Evolutionary conservation across 2,888 invertebrate genomes (phyloP).

Genomic region (Elegia similella): DNA sequence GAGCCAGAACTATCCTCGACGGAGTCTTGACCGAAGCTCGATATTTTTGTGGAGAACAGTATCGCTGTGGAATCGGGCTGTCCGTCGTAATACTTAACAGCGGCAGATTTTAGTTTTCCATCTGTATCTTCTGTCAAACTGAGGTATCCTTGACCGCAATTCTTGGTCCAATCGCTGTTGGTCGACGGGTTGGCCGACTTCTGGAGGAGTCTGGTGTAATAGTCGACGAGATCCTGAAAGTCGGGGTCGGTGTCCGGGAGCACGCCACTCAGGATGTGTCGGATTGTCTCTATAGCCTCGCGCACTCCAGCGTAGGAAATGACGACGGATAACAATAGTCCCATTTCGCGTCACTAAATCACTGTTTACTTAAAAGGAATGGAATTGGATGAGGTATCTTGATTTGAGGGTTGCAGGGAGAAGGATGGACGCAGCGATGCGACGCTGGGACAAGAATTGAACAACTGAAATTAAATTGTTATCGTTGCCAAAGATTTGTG

Average conservation of each 20-base stretch:
- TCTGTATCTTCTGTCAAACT: constrained; percentile 60
- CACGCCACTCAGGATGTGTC: constrained; percentile 72
- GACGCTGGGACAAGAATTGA: constrained; percentile 75
- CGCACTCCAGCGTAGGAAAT: constrained; percentile 88
- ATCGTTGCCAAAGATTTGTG: constrained; percentile 76
- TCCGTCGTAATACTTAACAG: constrained; percentile 69
- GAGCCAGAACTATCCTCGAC: constrained; percentile 50
- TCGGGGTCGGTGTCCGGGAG: constrained; percentile 63
- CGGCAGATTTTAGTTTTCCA: constrained; percentile 61
- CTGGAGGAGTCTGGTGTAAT: constrained; percentile 61
- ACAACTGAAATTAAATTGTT: constrained; percentile 81
- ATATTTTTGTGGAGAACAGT: constrained; percentile 77
- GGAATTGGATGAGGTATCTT: constrained; percentile 45
- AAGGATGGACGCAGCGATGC: constrained; percentile 67
- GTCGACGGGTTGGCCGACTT: constrained; percentile 50
- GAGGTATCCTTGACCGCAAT: constrained; percentile 71
- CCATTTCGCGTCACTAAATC: constrained; percentile 76
- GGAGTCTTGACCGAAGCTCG: constrained; percentile 76
- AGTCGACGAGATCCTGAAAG: constrained; percentile 63
- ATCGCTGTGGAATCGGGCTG: constrained; percentile 65
- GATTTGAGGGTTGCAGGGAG: constrained; percentile 54
- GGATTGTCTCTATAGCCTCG: constrained; percentile 84
- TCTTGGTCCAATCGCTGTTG: constrained; percentile 56
- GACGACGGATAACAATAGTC: constrained; percentile 87
- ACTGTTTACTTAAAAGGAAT: constrained; percentile 43